Evolutionary conservation across 2,113 vertebrate species (phyloP), one percentile per base, ranked within the genome.

Genomic region (Sapajus apella): DNA sequence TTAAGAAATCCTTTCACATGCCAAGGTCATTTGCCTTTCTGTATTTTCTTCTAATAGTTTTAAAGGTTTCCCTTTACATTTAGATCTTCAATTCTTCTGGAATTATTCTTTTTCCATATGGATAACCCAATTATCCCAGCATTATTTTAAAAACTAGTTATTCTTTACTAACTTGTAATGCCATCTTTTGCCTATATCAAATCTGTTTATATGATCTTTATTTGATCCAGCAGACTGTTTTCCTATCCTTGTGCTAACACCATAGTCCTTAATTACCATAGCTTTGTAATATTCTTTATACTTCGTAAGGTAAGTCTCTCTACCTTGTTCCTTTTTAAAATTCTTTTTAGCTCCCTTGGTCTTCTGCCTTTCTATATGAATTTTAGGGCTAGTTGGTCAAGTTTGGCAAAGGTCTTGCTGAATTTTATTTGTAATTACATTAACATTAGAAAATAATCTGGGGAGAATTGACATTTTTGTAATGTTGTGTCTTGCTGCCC

Each of bases 101-200:
- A 72, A 92, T 95, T 73, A n/a, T 92, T 96, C 40, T 87, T 89
- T 81, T 95, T 52, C n/a, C 55, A 40, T 70, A 52, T 91, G 32
- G 20, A 79, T 91, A 93, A 91, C 50, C 7, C 79, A 88, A 9
- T 92, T 58, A 90, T 93, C 25, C 27, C n/a, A 94, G 47, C 37
- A 95, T 47, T 47, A 72, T 93, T 95, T 93, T 93, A 87, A 25
- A 61, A 93, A 82, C 83, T 93, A 64, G 43, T 87, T 35, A 91
- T 91, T 27, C 43, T 96, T 90, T 97, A 86, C 43, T 92, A 83
- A 95, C 90, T 87, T 92, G 11, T 61, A 90, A 58, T 81, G 30
- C 20, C 11, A 47, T 93, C 27, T 87, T 86, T 96, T 5, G 3
- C 81, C 76, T 90, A 70, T 55, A 93, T 86, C 68, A 86, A 43